Evolutionary conservation across 2,113 vertebrate species (phyloP).

Genomic region (Procavia capensis): DNA sequence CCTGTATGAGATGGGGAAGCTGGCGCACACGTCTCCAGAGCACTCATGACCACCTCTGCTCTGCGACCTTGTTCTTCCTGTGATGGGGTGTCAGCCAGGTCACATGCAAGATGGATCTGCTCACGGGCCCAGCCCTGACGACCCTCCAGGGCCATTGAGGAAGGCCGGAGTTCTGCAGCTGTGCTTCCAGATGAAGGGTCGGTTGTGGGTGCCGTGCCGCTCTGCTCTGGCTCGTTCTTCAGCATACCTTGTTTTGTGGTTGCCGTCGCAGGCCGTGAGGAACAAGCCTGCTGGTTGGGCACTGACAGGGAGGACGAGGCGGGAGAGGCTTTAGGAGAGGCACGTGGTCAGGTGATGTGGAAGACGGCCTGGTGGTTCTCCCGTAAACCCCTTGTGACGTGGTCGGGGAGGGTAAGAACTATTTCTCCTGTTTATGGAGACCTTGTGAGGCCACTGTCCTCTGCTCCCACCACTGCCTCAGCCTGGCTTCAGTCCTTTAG

Average conservation of each 20-base stretch:
- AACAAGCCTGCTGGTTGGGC: accelerated
- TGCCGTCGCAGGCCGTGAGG: no score
- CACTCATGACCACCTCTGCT: no score
- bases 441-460: accelerated
- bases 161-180: neutral
- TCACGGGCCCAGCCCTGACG: neutral
- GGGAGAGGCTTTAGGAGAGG: neutral
- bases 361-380: neutral
- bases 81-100: no score
- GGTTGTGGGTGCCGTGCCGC: neutral
- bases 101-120: no score
- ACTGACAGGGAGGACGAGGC: accelerated
- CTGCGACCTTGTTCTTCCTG: no score
- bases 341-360: accelerated
- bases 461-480: accelerated
- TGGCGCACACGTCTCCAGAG: no score
- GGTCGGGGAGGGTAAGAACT: accelerated
- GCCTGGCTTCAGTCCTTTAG: accelerated
- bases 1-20: no score
- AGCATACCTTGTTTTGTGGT: no score
- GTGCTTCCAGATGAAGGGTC: accelerated
- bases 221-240: neutral
- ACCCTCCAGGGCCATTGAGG: no score
- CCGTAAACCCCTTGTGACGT: neutral
- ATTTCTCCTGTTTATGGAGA: neutral